Evolutionary conservation across 2,797 vertebrate genomes (phyloP), one percentile per base, ranked within the genome.

Genomic region (Crypturellus tataupa): DNA sequence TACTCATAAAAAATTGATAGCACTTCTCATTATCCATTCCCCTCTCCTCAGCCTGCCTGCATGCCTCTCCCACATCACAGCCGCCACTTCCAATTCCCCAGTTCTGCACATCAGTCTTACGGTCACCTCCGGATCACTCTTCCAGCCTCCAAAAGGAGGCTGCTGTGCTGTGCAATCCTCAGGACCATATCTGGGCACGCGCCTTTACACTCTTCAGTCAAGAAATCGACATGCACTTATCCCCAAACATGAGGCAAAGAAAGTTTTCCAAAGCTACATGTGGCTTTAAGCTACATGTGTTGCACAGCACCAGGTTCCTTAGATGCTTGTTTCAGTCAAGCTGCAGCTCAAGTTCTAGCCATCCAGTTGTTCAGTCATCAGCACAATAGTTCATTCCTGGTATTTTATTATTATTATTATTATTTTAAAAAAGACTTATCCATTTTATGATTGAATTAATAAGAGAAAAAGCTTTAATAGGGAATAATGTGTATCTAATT

Each of bases 401-500:
- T 87, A 87, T 94, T 90, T 58, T 15, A 39, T 9, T 46, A 10
- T 78, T 95, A 93, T 97, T 94, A 91, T 97, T 96, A 91, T 78
- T 88, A 75, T 64, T 79, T 88, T 93, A 65, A 91, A 96, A 97
- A 98, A 97, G 90, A 65, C 71, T 97, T 97, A 97, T 94, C 94
- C 89, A 95, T 80, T 90, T 78, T 68, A 15, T 90, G 83, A 94
- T 88, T 96, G 96, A 97, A 97, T 96, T 96, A 94, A 94, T 91
- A 96, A 81, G 63, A 97, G 76, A 96, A 97, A 95, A 97, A 97
- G 89, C 89, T 96, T 97, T 97, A 96, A 97, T 96, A 85, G 89
- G 92, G 90, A 97, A 98, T 97, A 98, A 98, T 96, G 94, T 97
- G 97, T 96, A 97, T 96, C 97, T 98, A 98, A 98, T 98, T 98